phyloP scores from a whole-genome alignment of 2,113 vertebrate genomes.

The Varanus komodoensis region DNA sequence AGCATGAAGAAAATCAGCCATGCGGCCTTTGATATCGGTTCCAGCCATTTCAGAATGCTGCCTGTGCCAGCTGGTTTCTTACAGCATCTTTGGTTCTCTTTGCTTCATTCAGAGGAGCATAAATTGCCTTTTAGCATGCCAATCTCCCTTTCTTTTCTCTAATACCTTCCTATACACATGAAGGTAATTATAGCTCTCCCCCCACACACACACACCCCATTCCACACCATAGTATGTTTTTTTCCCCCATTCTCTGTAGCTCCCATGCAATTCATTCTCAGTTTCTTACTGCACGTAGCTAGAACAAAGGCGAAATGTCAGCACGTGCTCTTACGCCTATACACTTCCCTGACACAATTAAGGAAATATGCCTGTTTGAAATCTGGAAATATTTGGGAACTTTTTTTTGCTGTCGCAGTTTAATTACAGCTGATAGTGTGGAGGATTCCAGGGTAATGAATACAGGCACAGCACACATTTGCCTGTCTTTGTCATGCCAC shows the following conservation, averaged over 20 bases:
- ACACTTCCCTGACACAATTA: background rate
- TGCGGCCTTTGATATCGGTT: background rate
- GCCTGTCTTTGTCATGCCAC: slow-evolving; percentile 50
- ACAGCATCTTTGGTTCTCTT: background rate
- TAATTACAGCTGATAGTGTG: slow-evolving; percentile 18
- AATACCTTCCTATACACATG: background rate
- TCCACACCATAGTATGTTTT: background rate
- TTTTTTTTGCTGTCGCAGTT: background rate
- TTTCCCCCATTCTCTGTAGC: background rate
- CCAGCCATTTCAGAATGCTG: background rate
- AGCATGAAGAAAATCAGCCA: background rate
- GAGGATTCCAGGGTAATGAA: slow-evolving; percentile 31
- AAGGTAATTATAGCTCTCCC: slow-evolving; percentile 16
- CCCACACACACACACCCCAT: background rate
- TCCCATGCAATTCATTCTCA: background rate
- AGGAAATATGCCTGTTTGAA: slow-evolving; percentile 1
- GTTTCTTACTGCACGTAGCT: background rate
- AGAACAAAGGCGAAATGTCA: background rate
- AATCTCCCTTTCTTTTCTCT: slow-evolving; percentile 20
- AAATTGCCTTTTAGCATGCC: background rate
- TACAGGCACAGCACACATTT: background rate
- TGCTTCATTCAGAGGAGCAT: background rate
- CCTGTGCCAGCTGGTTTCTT: background rate
- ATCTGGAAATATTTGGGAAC: slow-evolving; percentile 36
- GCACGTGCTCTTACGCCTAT: background rate